Base-by-base conservation (phyloP, 37 sponge, comb jelly and placozoan genomes). In the Axinella damicornis region DNA sequence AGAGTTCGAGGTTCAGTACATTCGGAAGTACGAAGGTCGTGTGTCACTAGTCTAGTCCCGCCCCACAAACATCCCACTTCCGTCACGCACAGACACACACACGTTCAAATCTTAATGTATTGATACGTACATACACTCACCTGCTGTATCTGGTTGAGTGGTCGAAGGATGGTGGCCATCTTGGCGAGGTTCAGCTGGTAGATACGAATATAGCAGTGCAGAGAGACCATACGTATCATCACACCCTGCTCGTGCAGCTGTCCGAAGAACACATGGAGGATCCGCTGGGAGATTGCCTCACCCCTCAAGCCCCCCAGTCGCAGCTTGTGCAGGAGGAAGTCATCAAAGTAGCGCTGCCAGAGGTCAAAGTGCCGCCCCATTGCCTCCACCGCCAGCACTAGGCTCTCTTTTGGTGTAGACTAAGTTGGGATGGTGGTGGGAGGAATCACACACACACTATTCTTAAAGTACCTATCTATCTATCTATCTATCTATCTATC, bases 111-210 rank as follows among this genome's bases (percentile, higher is more conserved):
- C n/a, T n/a, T n/a, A n/a, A n/a, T n/a, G n/a, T n/a, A n/a, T n/a
- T n/a, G n/a, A n/a, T n/a, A n/a, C n/a, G n/a, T n/a, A n/a, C n/a
- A n/a, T n/a, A n/a, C 46, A 46, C 46, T 46, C 46, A 46, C 46
- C 46, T 46, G 46, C 46, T 46, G 46, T 9, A 46, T 46, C 46
- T 46, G 46, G 9, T 46, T 46, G 9, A 46, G 46, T 46, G 46
- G 46, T 46, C 46, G 79, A 30, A 93, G 78, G 15, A 85, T 27
- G 68, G 74, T 31, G 25, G 84, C 68, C 57, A 93, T 68, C 24
- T 82, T 89, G 73, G 87, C 90, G 27, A 89, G 73, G 36, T 85
- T 37, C 16, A 93, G 70, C 71, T 93, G 82, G 63, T 89, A 82
- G 40, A 80, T 63, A 28, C 73, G 57, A 9, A 81, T 62, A 31